Base-by-base conservation (phyloP, 1,140 invertebrate genomes). In the Leptonema lineaticorne region DNA sequence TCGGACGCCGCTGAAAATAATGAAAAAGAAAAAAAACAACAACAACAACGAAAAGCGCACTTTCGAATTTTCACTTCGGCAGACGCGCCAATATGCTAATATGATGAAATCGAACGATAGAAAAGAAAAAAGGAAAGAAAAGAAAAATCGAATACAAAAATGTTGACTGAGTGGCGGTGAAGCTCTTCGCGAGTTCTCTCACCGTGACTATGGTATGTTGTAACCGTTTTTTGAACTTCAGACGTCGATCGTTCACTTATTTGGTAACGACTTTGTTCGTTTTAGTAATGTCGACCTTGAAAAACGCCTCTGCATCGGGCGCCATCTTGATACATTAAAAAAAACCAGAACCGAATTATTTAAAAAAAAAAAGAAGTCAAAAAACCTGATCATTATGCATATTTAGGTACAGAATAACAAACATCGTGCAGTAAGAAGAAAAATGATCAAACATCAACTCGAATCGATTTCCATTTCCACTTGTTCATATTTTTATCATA, bases 151-250 rank as follows among this genome's bases (percentile, higher is more conserved):
- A n/a, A n/a, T n/a, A n/a, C n/a, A n/a, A n/a, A n/a, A n/a, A n/a
- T n/a, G n/a, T n/a, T n/a, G n/a, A n/a, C n/a, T n/a, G n/a, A n/a
- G n/a, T n/a, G n/a, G n/a, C n/a, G n/a, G n/a, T n/a, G n/a, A n/a
- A n/a, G n/a, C n/a, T n/a, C n/a, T n/a, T n/a, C n/a, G n/a, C n/a
- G n/a, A n/a, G n/a, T n/a, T n/a, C n/a, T n/a, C n/a, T n/a, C n/a
- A n/a, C n/a, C n/a, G n/a, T n/a, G n/a, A n/a, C n/a, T n/a, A 16
- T 41, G 62, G 45, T 53, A 28, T 64, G 24, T 64, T 30, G 62
- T 64, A 64, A 64, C 62, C 62, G 62, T 64, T 64, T 64, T 48
- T 64, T 64, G 62, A 64, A 64, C 62, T 64, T 53, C 20, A 11
- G 18, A 9, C 29, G 45, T 29, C 41, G 62, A 64, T 64, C 62